A percentile compares a stretch with the other conserved stretches of the same genome.
Conservation (phyloP, 2,113 vertebrate genomes). For the Macquaria ambigua region DNA sequence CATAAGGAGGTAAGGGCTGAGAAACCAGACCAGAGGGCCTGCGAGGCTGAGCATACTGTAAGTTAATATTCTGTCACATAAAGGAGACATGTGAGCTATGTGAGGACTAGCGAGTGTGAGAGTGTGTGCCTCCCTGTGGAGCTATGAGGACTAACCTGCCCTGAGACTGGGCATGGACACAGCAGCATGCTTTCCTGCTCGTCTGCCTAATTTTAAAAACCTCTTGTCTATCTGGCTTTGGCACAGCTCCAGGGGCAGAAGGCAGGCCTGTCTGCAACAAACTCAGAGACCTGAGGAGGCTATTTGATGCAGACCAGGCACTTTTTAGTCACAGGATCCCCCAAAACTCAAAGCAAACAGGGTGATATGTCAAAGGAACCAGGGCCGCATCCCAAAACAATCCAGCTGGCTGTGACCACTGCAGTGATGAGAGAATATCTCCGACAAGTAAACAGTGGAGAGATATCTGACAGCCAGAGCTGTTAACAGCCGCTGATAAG, state of each 20-base stretch:
- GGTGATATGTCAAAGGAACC: constrained; percentile 54
- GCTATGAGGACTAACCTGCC: constrained; percentile 53
- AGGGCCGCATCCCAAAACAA: constrained; percentile 57
- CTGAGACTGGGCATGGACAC: constrained; percentile 29
- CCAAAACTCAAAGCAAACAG: constrained; percentile 65
- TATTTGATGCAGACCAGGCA: constrained; percentile 56
- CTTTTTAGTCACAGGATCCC: constrained; percentile 57
- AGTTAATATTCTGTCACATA: constrained; percentile 58
- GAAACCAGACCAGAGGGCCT: constrained; percentile 36
- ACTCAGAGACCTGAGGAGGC: constrained; percentile 57
- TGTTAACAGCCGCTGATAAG: constrained; percentile 80
- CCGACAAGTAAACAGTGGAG: constrained; percentile 68
- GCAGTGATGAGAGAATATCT: constrained; percentile 66
- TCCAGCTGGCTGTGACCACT: constrained; percentile 44
- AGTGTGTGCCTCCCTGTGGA: constrained; percentile 63
- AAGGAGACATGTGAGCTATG: constrained; percentile 50
- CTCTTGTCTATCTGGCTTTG: constrained; percentile 52
- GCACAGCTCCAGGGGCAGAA: constrained; percentile 36
- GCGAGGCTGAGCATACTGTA: constrained; percentile 19
- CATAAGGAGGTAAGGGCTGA: background rate
- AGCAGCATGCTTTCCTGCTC: constrained; percentile 47
- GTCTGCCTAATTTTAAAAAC: constrained; percentile 52
- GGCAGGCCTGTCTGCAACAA: constrained; percentile 52
- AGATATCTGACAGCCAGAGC: constrained; percentile 74
- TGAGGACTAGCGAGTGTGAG: constrained; percentile 30